Evolutionary conservation across 2,113 vertebrate genomes (phyloP).

Genomic region (Numida meleagris): DNA sequence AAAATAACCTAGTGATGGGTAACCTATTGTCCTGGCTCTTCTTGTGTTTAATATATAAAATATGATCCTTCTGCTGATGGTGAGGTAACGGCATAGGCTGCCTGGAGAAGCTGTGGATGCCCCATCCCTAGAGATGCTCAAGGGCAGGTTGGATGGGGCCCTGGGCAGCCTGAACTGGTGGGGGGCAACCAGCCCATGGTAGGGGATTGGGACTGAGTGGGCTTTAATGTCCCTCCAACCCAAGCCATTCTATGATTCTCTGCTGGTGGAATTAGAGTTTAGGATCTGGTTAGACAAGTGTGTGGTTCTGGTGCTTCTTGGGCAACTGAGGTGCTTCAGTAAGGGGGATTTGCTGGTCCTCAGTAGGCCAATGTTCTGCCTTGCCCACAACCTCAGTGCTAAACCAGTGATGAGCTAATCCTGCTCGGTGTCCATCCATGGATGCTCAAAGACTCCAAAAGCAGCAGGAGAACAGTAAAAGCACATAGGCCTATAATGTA

Average conservation of each 20-base stretch:
- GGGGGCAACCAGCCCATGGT: no score
- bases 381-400: background rate
- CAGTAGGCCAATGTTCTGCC: background rate
- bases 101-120: no score
- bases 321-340: background rate
- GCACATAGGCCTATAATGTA: fast-evolving
- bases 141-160: no score
- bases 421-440: background rate
- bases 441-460: background rate
- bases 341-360: background rate
- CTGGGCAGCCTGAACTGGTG: no score
- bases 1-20: background rate
- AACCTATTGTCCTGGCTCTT: background rate
- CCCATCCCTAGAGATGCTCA: no score
- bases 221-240: no score
- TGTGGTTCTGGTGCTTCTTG: background rate
- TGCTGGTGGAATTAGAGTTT: background rate
- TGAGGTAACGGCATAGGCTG: no score
- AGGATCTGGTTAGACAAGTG: background rate
- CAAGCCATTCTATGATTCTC: background rate
- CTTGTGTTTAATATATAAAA: background rate
- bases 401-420: background rate
- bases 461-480: background rate
- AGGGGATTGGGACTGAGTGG: no score
- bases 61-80: background rate